These are phyloP conservation scores for Pituophis catenifer DNA, from an alignment of 2,113 vertebrate species.

Conservation along the genomic window DNA sequence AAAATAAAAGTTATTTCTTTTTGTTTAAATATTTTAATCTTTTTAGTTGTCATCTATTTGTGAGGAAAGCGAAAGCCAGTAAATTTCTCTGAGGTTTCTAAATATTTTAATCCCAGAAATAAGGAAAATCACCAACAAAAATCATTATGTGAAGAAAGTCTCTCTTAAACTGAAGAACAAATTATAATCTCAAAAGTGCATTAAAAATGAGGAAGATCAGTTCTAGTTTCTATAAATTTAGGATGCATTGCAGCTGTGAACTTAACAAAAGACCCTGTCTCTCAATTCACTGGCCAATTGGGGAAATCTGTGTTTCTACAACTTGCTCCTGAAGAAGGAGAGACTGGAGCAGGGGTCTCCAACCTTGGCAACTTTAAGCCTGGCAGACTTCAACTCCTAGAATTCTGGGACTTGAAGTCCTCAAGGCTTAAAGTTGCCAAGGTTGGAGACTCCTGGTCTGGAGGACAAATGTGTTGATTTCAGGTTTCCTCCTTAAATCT, in stretches of 20 bases:
- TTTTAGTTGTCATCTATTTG: background rate
- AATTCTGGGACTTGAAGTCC: too few relatives aligned
- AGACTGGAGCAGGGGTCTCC: background rate
- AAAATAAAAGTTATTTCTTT: background rate
- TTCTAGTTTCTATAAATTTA: background rate
- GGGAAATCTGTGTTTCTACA: background rate
- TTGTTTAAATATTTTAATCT: background rate
- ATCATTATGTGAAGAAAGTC: background rate
- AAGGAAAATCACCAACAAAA: background rate
- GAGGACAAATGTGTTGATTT: background rate
- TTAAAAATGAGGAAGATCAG: background rate
- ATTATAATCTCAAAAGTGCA: background rate
- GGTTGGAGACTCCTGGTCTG: background rate
- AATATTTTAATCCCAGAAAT: background rate
- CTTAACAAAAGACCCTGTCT: background rate
- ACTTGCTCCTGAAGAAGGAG: background rate
- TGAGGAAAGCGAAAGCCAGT: background rate
- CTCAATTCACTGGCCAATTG: background rate
- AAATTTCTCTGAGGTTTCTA: background rate
- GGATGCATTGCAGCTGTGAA: background rate
- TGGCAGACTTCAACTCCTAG: too few relatives aligned
- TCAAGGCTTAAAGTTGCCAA: too few relatives aligned
- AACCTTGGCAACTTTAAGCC: too few relatives aligned
- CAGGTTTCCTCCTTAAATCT: background rate
- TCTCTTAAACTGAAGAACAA: background rate